Base-by-base conservation (phyloP, 1,140 invertebrate genomes). In the Drosophila repletoides region DNA sequence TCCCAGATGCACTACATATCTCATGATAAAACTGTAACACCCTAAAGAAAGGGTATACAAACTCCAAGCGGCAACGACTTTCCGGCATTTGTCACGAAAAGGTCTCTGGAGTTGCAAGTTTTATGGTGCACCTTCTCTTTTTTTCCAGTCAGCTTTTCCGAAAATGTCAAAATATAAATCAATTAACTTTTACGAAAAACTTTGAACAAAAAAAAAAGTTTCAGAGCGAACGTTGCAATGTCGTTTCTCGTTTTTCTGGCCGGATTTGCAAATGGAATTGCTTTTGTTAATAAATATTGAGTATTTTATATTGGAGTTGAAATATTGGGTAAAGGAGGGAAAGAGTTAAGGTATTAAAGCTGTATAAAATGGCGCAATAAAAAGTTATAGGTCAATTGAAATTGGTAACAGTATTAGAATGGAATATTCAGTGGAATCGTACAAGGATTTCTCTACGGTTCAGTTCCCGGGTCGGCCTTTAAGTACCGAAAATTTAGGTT, bases 131-230 rank as follows among this genome's bases (percentile, higher is more conserved):
- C 59, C 69, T 70, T 55, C 49, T 56, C 51, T 61, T 74, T 84
- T 69, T 31, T 59, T 28, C 28, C 9, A 43, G 1, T 14, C 48
- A 28, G 12, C 22, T 33, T 38, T 55, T 15, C 46, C 59, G 19
- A 74, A 84, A 83, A 83, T 79, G 79, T 72, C 74, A 83, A 83
- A 83, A 84, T 72, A 83, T 83, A 83, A 83, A 83, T 83, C 79
- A 83, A 83, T 83, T 83, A 83, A 83, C 52, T 83, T 84, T 72
- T 76, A 56, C 55, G 64, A 43, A 80, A 65, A 73, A 63, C 34
- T 84, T 76, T 59, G 24, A 22, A 38, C 55, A 52, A 60, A 21
- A 22, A 38, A 49, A 52, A 60, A 79, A 77, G 53, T 74, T 74
- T 71, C 34, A 40, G 43, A 76, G 53, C 68, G 53, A 76, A 73